Evolutionary conservation across 2,888 invertebrate genomes (phyloP), one percentile per base, ranked within the genome.

Genomic region (Nycteola revayana): DNA sequence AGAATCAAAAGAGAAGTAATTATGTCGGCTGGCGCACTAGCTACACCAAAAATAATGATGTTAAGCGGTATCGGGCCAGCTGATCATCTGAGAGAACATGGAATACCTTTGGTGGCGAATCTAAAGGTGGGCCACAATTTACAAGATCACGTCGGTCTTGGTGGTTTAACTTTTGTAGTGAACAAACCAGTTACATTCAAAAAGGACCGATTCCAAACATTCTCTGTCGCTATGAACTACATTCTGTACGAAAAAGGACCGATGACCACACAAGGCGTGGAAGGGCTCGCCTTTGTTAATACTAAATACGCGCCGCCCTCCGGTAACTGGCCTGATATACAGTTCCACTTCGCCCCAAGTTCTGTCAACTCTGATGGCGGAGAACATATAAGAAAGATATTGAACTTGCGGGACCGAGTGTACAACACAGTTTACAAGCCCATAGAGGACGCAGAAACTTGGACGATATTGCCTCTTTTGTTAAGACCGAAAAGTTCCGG

Each of bases 21-120:
- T 4, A 85, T 96, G 56, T 94, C 96, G 1, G 95, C 97, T 0
- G 98, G 98, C 0, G 93, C 98, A 0, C 92, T 98, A 21, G 94
- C 95, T 32, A 93, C 95, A 1, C 97, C 98, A 0, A 97, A 98
- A 60, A 67, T 98, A 9, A 89, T 98, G 49, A 96, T 98, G 96
- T 71, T 98, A 5, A 96, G 96, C 32, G 98, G 98, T 0, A 91
- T 97, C 10, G 96, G 96, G 0, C 96, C 95, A 0, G 90, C 90
- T 1, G 94, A 94, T 7, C 95, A 96, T 65, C 79, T 96, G 2
- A 80, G 90, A 36, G 91, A 93, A 37, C 90, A 93, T 44, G 91
- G 90, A 3, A 95, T 97, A 43, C 94, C 94, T 0, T 90, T 96
- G 0, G 60, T 95, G 5, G 91, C 93, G 1, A 92, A 96, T 71